These are phyloP conservation scores for Netelia fuscicornis DNA, from an alignment of 2,888 invertebrate species.

Conservation along the genomic window DNA sequence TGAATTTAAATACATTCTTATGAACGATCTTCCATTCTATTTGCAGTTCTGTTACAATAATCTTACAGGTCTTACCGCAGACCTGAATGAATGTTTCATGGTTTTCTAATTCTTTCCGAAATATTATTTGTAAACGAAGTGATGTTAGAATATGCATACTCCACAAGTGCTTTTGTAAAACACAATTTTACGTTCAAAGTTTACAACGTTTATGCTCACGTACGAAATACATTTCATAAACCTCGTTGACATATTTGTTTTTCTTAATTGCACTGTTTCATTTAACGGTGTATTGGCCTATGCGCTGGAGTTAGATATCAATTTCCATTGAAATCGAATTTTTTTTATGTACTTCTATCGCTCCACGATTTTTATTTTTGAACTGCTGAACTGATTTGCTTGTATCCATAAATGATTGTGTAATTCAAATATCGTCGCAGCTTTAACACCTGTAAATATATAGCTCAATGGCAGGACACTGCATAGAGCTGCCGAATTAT, in stretches of 20 bases:
- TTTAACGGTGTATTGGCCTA: slow-evolving; percentile 17
- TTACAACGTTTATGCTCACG: neutral
- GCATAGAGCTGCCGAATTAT: neutral
- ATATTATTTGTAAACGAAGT: neutral
- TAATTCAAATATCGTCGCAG: slow-evolving; percentile 2
- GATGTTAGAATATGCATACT: neutral
- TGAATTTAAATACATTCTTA: neutral
- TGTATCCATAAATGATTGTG: neutral
- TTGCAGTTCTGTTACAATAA: neutral
- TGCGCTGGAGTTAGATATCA: neutral
- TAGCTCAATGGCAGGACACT: neutral
- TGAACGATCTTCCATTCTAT: neutral
- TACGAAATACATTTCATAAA: neutral
- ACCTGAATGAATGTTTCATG: neutral
- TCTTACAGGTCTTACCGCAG: neutral
- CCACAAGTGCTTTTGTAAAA: neutral
- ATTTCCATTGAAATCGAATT: neutral
- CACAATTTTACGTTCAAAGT: neutral
- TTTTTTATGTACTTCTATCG: neutral
- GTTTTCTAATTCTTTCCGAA: neutral
- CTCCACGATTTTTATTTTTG: neutral
- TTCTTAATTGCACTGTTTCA: slow-evolving; percentile 9
- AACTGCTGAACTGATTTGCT: neutral
- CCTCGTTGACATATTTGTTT: neutral
- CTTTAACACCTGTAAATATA: slow-evolving; percentile 4